Evolutionary conservation across 2,888 invertebrate genomes (phyloP), one percentile per base, ranked within the genome.

Genomic region (Drosophila conformis): DNA sequence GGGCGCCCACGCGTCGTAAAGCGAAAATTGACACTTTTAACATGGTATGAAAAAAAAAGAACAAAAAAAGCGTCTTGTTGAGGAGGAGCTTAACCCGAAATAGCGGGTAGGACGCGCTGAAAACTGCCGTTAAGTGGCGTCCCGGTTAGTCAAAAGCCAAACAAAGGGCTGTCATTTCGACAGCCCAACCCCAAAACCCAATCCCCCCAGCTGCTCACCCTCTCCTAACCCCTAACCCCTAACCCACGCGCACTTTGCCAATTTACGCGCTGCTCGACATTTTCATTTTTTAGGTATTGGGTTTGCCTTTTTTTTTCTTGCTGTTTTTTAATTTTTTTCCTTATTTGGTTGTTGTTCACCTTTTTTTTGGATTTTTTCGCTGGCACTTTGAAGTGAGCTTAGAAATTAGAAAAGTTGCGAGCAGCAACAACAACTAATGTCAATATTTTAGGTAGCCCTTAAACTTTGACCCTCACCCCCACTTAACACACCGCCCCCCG

Each of bases 1-100:
- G 54, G 21, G 61, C 66, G 48, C 76, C 71, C 80, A 76, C 80
- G 80, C 76, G 69, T 73, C 72, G 78, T 82, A 84, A 78, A 89
- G 73, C 87, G 78, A 89, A 84, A 87, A 89, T 87, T 87, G 87
- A 87, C 87, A 87, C 87, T 87, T 87, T 89, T 79, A 88, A 83
- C 89, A 36, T 21, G 53, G 53, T 2, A 53, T 10, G 25, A 21
- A 29, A 51, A 11, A 74, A 74, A 73, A 70, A 53, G 49, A 15
- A 71, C 73, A 76, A 73, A 73, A 73, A 68, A 69, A 57, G 48
- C 18, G 7, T 71, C 69, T 58, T 85, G 85, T 87, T 69, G 85
- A 76, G 83, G 80, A 80, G 83, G 59, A 80, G 80, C 68, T 84
- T 84, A 84, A 83, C 86, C 88, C 88, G 75, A 86, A 86, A 78